phyloP scores from a whole-genome alignment of 2,888 invertebrate species.

The Meliscaeva auricollis region DNA sequence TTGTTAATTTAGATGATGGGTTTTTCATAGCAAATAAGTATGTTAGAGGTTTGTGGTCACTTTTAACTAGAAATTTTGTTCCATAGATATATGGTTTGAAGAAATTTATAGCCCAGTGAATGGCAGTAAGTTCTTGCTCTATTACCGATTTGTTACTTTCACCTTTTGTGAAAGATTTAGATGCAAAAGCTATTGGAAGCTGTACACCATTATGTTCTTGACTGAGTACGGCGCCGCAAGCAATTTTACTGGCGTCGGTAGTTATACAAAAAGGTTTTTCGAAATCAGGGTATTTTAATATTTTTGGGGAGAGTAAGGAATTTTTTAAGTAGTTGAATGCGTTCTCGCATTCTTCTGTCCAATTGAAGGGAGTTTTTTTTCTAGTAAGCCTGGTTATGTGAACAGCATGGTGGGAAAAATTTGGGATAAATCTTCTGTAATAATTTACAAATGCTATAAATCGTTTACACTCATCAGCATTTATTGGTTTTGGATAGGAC shows the following conservation, averaged over 20 bases:
- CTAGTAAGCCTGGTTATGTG: conserved; percentile 27
- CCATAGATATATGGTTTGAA: conserved; percentile 74
- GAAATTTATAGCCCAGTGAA: conserved; percentile 76
- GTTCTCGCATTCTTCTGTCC: conserved; percentile 48
- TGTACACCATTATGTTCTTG: conserved; percentile 55
- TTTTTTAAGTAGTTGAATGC: conserved; percentile 40
- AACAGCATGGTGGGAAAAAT: conserved; percentile 41
- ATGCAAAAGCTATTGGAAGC: conserved; percentile 65
- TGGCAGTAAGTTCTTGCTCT: conserved; percentile 77
- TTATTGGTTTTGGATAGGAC: conserved; percentile 47
- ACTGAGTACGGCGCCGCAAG: conserved; percentile 65
- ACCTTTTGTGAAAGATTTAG: conserved; percentile 77
- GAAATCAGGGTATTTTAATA: conserved; percentile 43
- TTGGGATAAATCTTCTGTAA: conserved; percentile 45
- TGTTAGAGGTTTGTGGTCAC: conserved; percentile 77
- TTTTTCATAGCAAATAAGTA: conserved; percentile 77
- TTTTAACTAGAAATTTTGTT: conserved; percentile 70
- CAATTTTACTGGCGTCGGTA: conserved; percentile 66
- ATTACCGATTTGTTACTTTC: conserved; percentile 76
- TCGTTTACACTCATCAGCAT: conserved; percentile 2
- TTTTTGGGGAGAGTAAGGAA: conserved; percentile 11
- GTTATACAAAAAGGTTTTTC: conserved; percentile 27
- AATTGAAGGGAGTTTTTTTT: conserved; percentile 44
- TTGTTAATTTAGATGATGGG: conserved; percentile 77
- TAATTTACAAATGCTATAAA: conserved; percentile 63